Evolutionary conservation across 2,888 invertebrate genomes (phyloP).

Genomic region (Griposia aprilina): DNA sequence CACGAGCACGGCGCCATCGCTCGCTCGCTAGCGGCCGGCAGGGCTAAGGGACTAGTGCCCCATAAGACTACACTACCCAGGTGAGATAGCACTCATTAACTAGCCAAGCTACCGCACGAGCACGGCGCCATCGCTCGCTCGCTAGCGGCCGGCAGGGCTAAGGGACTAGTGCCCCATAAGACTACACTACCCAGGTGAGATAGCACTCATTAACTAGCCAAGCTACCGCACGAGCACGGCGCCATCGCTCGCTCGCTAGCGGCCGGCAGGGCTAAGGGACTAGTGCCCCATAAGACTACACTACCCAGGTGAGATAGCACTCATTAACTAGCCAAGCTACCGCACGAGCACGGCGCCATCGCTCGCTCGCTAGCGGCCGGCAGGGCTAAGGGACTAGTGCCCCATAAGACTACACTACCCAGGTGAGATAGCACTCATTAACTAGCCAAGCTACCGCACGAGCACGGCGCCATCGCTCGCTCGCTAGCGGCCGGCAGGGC

Average conservation of each 20-base stretch:
- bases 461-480: too few relatives aligned
- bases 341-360: constrained; percentile 97
- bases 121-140: constrained; percentile 70
- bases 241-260: constrained; percentile 95
- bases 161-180: too few relatives aligned
- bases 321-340: constrained; percentile 95
- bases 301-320: constrained; percentile 50
- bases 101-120: constrained; percentile 11
- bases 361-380: constrained; percentile 92
- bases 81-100: constrained; percentile 11
- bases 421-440: constrained; percentile 30
- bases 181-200: too few relatives aligned
- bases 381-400: constrained; percentile 66
- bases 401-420: constrained; percentile 52
- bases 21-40: constrained; percentile 91
- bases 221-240: constrained; percentile 97
- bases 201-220: too few relatives aligned
- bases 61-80: constrained; percentile 37
- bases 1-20: constrained; percentile 92
- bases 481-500: too few relatives aligned
- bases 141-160: constrained; percentile 14
- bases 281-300: constrained; percentile 56
- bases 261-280: constrained; percentile 69
- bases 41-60: constrained; percentile 68
- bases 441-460: constrained; percentile 94